Base-by-base conservation (phyloP, 1,140 invertebrate species). In the Cyphomyrmex costatus region DNA sequence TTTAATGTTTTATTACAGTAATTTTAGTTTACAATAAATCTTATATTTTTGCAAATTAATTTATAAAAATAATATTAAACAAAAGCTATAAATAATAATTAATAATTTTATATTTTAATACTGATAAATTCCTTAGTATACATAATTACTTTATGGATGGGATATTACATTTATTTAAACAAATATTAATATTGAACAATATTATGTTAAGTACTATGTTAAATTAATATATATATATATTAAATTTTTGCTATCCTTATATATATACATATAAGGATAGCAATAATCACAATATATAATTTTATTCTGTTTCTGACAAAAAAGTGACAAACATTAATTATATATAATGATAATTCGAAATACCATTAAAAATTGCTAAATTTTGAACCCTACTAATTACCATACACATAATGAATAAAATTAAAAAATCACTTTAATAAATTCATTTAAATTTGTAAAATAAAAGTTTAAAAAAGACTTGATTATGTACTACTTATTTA, bases 161-260 rank as follows among this genome's bases (percentile, higher is more conserved):
- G 16, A 30, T 58, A 71, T 24, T 46, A 87, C 12, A 73, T 12
- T 61, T 63, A 77, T 5, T 80, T 80, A 42, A 88, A 86, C 30
- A 36, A 49, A 63, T 42, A 71, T 71, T 82, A 88, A 85, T 85
- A 86, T 42, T 80, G 36, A 4, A 76, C n/a, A 86, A 21, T 88
- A 42, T 71, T 71, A 71, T 71, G 5, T 68, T 46, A 24, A 66
- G 2, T 68, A n/a, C 42, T 16, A 12, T 21, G 1, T 19, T 65
- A 65, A 65, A 66, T 36, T 66, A 66, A 4, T 4, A 66, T 36
- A 36, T 36, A 36, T 49, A n/a, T n/a, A n/a, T n/a, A n/a, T n/a
- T n/a, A n/a, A n/a, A n/a, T n/a, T n/a, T n/a, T n/a, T n/a, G n/a
- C n/a, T n/a, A n/a, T n/a, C n/a, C n/a, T n/a, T n/a, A n/a, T n/a